These are phyloP conservation scores for Channa argus DNA, from an alignment of 2,113 vertebrate genomes.

Conservation along the genomic window DNA sequence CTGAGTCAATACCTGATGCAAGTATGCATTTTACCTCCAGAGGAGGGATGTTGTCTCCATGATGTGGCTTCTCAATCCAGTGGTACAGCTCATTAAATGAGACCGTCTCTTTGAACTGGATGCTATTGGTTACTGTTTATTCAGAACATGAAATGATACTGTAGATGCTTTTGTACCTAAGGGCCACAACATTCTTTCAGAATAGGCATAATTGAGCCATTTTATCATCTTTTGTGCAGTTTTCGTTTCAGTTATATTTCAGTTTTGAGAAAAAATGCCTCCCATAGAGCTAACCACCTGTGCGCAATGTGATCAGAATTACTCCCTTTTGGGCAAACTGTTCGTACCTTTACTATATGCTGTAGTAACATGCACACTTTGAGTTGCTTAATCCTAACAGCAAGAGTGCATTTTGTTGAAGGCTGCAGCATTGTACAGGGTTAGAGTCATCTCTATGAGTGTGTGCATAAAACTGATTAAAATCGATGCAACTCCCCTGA, in stretches of 20 bases:
- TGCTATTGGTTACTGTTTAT: slow-evolving; percentile 12
- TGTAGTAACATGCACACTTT: not conserved
- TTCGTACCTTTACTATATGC: not conserved
- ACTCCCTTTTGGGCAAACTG: not conserved
- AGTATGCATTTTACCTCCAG: slow-evolving; percentile 45
- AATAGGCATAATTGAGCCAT: not conserved
- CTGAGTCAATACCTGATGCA: slow-evolving; percentile 50
- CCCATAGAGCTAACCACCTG: not conserved
- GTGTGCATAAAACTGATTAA: slow-evolving; percentile 20
- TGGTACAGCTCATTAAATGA: slow-evolving; percentile 40
- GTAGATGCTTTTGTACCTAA: not conserved
- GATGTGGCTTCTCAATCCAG: slow-evolving; percentile 46
- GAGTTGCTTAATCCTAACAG: not conserved
- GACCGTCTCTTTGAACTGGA: slow-evolving; percentile 12
- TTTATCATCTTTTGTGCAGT: not conserved
- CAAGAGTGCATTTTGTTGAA: not conserved
- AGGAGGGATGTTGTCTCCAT: slow-evolving; percentile 24
- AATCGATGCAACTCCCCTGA: slow-evolving; percentile 5
- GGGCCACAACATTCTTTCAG: not conserved
- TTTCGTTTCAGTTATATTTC: not conserved
- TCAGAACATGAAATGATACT: slow-evolving; percentile 9
- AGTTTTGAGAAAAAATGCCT: not conserved
- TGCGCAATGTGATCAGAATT: not conserved
- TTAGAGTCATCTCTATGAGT: not conserved
- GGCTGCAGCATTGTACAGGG: not conserved